phyloP scores from a whole-genome alignment of 2,797 vertebrate species.

The Poecilia velifera region DNA sequence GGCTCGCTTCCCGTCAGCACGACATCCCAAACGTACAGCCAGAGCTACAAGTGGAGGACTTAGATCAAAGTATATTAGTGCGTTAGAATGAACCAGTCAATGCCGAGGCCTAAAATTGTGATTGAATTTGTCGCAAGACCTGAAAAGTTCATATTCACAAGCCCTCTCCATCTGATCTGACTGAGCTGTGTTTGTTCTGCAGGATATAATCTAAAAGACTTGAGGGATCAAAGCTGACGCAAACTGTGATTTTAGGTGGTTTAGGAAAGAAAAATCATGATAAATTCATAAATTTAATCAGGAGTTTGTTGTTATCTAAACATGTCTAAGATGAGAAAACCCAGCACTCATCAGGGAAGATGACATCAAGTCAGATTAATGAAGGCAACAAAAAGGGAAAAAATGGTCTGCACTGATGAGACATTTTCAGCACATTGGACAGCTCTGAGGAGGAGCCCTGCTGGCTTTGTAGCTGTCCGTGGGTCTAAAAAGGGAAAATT shows the following conservation, averaged over 20 bases:
- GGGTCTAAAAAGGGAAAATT: conserved; percentile 34
- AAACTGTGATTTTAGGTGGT: not conserved
- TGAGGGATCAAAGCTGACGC: not conserved
- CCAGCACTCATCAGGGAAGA: not conserved
- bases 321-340: not conserved
- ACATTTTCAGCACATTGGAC: conserved; percentile 49
- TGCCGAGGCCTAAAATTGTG: not conserved
- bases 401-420: conserved; percentile 13
- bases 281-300: not conserved
- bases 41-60: not conserved
- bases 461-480: conserved; percentile 27
- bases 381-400: not conserved
- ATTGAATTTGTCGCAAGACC: not conserved
- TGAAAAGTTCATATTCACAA: not conserved
- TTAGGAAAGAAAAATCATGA: not conserved
- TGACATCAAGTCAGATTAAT: conserved; percentile 19
- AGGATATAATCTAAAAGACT: not conserved
- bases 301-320: not conserved
- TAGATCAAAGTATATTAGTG: not conserved
- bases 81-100: not conserved
- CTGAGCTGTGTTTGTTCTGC: not conserved
- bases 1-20: not conserved
- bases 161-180: not conserved
- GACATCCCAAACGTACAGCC: not conserved
- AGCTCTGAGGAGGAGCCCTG: conserved; percentile 6